Evolutionary conservation across 2,888 invertebrate genomes (phyloP).

Genomic region (Drosophila ustulata): DNA sequence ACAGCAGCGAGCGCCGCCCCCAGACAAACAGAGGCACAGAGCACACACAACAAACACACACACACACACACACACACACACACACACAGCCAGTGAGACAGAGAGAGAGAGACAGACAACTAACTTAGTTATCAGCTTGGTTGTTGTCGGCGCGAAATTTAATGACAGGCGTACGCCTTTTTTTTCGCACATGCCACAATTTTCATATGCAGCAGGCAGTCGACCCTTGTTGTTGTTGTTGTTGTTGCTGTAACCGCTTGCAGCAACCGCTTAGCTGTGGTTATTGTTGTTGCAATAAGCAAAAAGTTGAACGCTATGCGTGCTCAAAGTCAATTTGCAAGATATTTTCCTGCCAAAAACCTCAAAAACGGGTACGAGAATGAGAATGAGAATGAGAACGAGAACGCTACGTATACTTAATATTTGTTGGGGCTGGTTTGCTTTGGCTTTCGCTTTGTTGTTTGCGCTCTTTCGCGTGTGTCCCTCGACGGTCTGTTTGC

Average conservation of each 20-base stretch:
- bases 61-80: not conserved
- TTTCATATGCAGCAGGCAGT: conserved; percentile 53
- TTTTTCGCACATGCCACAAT: conserved; percentile 74
- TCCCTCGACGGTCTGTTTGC: conserved; percentile 25
- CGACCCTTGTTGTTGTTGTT: conserved; percentile 37
- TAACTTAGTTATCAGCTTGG: conserved; percentile 71
- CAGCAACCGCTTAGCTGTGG: conserved; percentile 24
- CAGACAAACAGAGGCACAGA: conserved; percentile 46
- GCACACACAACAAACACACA: not conserved
- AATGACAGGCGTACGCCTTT: conserved; percentile 76
- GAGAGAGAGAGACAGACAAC: conserved; percentile 43
- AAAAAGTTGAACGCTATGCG: conserved; percentile 63
- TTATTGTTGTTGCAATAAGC: conserved; percentile 47
- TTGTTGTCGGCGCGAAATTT: conserved; percentile 69
- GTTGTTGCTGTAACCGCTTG: conserved; percentile 23
- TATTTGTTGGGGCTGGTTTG: conserved; percentile 31
- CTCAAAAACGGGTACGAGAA: conserved; percentile 7
- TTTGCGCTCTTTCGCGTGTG: conserved; percentile 37
- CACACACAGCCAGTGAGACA: conserved; percentile 1
- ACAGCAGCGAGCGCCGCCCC: conserved; percentile 57
- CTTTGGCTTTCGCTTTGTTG: conserved; percentile 13
- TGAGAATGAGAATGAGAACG: no score
- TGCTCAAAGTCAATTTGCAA: conserved; percentile 76
- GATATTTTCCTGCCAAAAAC: conserved; percentile 65
- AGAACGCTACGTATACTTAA: conserved; percentile 68